Evolutionary conservation across 1,140 invertebrate species (phyloP).

Genomic region (Drosophila bocki): DNA sequence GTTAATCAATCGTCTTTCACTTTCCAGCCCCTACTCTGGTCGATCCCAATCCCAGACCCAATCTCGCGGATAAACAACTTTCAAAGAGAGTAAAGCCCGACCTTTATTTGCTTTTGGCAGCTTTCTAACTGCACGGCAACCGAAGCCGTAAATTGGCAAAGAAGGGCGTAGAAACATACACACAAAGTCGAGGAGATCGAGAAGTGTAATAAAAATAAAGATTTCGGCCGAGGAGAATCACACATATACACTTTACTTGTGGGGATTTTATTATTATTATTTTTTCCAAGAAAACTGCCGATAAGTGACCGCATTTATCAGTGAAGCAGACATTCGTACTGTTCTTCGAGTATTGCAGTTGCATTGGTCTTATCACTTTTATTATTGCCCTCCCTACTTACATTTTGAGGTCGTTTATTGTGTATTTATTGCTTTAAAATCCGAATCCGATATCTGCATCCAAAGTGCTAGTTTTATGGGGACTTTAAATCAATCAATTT

Average conservation of each 20-base stretch:
- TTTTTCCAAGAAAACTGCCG: slow-evolving; percentile 41
- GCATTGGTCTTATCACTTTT: slow-evolving; percentile 33
- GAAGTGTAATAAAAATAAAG: slow-evolving; percentile 23
- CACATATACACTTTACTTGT: not conserved
- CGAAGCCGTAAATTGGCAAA: slow-evolving; percentile 56
- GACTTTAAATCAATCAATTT: slow-evolving; percentile 41
- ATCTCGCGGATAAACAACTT: slow-evolving; percentile 48
- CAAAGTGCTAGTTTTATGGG: slow-evolving; percentile 26
- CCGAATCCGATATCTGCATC: slow-evolving; percentile 20
- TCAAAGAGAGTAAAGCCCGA: slow-evolving; percentile 44
- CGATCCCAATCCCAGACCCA: slow-evolving; percentile 3
- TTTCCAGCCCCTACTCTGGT: slow-evolving; percentile 7
- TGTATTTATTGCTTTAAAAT: slow-evolving; percentile 3
- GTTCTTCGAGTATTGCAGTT: slow-evolving; percentile 5
- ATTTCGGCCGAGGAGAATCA: not conserved
- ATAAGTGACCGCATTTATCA: slow-evolving; percentile 49
- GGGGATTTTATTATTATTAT: slow-evolving; percentile 15
- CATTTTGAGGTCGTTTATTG: slow-evolving; percentile 47
- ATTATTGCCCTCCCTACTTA: slow-evolving; percentile 26
- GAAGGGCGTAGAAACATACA: slow-evolving; percentile 54
- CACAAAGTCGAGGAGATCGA: slow-evolving; percentile 32
- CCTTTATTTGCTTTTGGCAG: slow-evolving; percentile 80
- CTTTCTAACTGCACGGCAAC: slow-evolving; percentile 67
- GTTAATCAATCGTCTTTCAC: slow-evolving; percentile 49
- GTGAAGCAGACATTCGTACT: not conserved